These are phyloP conservation scores for Cnemophilus loriae DNA, from an alignment of 2,113 vertebrate species.

Conservation along the genomic window DNA sequence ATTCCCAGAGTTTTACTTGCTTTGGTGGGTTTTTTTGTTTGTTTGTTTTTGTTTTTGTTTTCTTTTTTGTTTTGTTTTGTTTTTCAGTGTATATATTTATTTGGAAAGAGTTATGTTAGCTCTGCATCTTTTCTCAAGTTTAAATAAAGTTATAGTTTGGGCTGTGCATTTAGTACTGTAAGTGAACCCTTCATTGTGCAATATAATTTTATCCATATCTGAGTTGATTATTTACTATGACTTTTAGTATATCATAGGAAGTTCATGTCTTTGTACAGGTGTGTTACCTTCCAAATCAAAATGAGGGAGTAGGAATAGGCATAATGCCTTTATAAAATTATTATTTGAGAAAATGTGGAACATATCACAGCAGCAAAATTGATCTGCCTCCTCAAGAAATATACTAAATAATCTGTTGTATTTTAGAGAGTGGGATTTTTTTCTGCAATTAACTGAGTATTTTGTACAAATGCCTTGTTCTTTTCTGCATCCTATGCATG, in stretches of 20 bases:
- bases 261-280: background rate
- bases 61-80: background rate
- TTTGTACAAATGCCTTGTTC: background rate
- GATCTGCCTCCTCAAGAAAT: background rate
- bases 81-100: background rate
- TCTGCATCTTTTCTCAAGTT: background rate
- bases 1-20: background rate
- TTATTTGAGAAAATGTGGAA: background rate
- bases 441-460: background rate
- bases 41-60: too few relatives aligned
- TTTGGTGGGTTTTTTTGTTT: background rate
- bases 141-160: background rate
- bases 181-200: background rate
- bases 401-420: background rate
- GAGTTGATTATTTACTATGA: background rate
- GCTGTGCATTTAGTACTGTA: background rate
- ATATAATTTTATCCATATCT: background rate
- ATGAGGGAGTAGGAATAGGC: background rate
- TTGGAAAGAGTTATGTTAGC: background rate
- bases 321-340: background rate
- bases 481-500: background rate
- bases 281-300: background rate
- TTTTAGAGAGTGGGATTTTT: background rate
- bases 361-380: background rate
- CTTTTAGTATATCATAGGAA: background rate